phyloP scores from a whole-genome alignment of 1,140 invertebrate species.

The Aphelenchoides avenae region DNA sequence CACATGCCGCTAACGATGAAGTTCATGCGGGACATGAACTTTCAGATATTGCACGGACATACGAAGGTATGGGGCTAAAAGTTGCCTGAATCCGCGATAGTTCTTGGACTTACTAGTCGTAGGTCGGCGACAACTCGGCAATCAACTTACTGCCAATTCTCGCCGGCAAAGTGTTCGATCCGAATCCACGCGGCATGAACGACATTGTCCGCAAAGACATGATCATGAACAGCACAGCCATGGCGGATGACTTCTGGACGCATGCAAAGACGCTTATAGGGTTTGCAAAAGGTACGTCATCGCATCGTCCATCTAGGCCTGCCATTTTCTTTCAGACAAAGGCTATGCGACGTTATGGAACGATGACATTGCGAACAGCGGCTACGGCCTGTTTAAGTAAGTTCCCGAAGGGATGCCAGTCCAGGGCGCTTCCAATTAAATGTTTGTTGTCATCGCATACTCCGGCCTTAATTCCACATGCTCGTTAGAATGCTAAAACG shows the following conservation, averaged over 20 bases:
- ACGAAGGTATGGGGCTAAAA: constrained; percentile 40
- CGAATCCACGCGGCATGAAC: constrained; percentile 16
- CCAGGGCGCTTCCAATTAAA: no score
- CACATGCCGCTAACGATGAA: constrained; percentile 52
- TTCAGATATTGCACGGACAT: constrained; percentile 44
- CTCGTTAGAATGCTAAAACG: no score
- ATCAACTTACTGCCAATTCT: constrained; percentile 50
- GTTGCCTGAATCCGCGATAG: constrained; percentile 8
- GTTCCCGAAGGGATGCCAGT: no score
- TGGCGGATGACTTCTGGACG: constrained; percentile 24
- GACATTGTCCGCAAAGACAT: constrained; percentile 19
- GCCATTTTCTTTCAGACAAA: constrained; percentile 29
- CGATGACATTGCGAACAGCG: constrained; percentile 44
- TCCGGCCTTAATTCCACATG: no score
- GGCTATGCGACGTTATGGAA: constrained; percentile 49
- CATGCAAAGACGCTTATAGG: constrained; percentile 22
- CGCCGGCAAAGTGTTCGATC: constrained; percentile 32
- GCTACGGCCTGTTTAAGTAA: constrained; percentile 48
- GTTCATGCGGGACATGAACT: constrained; percentile 46
- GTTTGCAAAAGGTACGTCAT: not conserved
- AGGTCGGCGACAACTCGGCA: constrained; percentile 51
- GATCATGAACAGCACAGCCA: not conserved
- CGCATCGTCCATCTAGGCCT: constrained; percentile 2
- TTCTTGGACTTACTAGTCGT: no score
- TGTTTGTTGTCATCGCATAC: no score